Evolutionary conservation across 2,888 invertebrate genomes (phyloP).

Genomic region (Zonitis immaculata): DNA sequence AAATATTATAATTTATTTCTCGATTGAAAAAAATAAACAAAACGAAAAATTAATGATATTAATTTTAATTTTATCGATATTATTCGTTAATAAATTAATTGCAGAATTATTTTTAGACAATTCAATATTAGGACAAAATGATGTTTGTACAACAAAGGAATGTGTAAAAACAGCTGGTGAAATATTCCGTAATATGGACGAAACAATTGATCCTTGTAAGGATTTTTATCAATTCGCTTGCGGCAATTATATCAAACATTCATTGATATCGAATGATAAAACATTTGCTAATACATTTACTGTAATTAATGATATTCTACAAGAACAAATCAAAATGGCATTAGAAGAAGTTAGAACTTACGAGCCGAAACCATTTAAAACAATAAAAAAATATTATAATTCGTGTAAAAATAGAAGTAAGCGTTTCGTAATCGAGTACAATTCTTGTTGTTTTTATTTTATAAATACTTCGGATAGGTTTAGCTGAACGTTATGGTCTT

Average conservation of each 20-base stretch:
- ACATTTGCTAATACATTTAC: constrained; percentile 52
- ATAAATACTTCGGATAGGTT: constrained; percentile 42
- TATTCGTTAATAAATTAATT: constrained; percentile 1
- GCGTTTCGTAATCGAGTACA: no score
- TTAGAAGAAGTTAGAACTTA: constrained; percentile 61
- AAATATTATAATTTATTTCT: no score
- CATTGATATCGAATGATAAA: constrained; percentile 70
- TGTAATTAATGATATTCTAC: constrained; percentile 47
- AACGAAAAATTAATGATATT: constrained; percentile 8
- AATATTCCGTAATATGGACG: constrained; percentile 62
- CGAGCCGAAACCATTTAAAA: constrained; percentile 66
- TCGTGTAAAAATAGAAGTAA: constrained; percentile 80
- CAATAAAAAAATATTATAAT: constrained; percentile 77
- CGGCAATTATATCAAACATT: constrained; percentile 62
- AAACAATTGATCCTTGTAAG: constrained; percentile 64
- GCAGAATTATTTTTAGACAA: constrained; percentile 7
- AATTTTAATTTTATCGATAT: constrained; percentile 7
- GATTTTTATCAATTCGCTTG: constrained; percentile 74
- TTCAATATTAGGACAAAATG: constrained; percentile 10
- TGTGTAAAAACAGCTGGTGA: constrained; percentile 72
- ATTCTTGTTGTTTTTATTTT: no score
- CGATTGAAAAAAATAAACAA: no score
- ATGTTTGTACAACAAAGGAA: constrained; percentile 53
- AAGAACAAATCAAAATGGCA: constrained; percentile 54
- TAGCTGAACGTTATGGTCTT: constrained; percentile 75